These are phyloP conservation scores for Chymomyza caudatula DNA, from an alignment of 2,888 invertebrate genomes.

Conservation along the genomic window DNA sequence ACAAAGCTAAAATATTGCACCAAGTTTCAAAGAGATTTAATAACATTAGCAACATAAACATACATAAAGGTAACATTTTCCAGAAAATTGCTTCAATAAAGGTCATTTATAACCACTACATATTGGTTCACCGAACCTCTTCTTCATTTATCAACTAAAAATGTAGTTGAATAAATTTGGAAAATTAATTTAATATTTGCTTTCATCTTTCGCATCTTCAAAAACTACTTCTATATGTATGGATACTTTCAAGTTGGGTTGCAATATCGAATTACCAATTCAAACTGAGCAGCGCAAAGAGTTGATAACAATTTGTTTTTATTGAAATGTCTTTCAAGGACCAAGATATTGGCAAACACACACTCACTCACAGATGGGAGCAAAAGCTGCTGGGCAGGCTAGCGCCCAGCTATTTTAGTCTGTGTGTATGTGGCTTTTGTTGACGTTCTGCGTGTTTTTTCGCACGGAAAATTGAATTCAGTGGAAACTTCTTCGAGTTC, in stretches of 20 bases:
- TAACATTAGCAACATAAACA: too few species aligned
- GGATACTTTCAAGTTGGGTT: neutral
- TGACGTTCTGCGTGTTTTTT: conserved; percentile 38
- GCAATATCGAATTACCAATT: neutral
- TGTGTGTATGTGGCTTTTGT: conserved; percentile 16
- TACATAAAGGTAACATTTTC: neutral
- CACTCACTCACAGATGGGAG: conserved; percentile 27
- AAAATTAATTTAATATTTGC: neutral
- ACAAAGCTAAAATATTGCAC: too few species aligned
- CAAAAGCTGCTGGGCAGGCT: too few species aligned
- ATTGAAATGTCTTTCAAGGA: conserved; percentile 51
- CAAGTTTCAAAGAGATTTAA: too few species aligned
- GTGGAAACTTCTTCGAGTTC: conserved; percentile 59
- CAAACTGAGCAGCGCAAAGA: conserved; percentile 40
- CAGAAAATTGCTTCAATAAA: neutral
- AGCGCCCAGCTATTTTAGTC: neutral
- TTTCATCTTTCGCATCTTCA: neutral
- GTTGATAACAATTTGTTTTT: conserved; percentile 63
- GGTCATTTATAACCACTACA: neutral
- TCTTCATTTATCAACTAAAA: neutral
- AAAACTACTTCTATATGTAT: neutral
- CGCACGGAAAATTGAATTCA: conserved; percentile 58
- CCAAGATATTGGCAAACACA: neutral
- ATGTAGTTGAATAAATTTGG: neutral
- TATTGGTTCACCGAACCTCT: neutral